phyloP scores from a whole-genome alignment of 2,888 invertebrate species.

The Andrena chrysosceles region DNA sequence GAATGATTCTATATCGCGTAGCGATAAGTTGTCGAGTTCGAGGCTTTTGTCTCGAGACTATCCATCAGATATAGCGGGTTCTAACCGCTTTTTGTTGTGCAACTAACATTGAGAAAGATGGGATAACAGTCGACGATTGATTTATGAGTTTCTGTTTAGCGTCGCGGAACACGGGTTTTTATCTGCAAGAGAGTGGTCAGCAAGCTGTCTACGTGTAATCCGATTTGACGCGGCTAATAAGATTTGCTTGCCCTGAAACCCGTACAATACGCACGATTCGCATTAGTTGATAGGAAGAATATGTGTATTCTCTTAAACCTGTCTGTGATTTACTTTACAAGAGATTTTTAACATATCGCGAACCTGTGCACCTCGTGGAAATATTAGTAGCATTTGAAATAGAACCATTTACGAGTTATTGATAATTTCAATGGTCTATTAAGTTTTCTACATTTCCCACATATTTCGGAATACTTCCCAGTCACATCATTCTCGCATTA shows the following conservation, averaged over 20 bases:
- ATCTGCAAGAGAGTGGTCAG: conserved; percentile 27
- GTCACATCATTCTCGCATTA: no score
- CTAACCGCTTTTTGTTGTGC: background rate
- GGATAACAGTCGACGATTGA: conserved; percentile 10
- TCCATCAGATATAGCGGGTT: background rate
- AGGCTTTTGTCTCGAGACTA: background rate
- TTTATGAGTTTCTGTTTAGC: conserved; percentile 23
- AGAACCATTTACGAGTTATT: no score
- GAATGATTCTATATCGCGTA: background rate
- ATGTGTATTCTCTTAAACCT: conserved; percentile 16
- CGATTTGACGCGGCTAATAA: conserved; percentile 74
- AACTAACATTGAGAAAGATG: background rate
- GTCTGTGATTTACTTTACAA: background rate
- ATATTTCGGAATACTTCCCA: no score
- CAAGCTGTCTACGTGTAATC: conserved; percentile 64
- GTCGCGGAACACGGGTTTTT: conserved; percentile 19
- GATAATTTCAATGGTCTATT: no score
- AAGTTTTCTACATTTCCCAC: no score
- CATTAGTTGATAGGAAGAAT: conserved; percentile 71
- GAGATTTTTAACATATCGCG: no score
- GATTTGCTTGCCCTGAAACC: conserved; percentile 75
- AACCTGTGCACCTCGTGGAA: no score
- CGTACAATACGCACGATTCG: conserved; percentile 70
- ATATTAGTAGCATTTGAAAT: no score
- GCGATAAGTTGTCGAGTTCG: background rate